phyloP scores from a whole-genome alignment of 1,140 invertebrate genomes.

The Drosophila bifasciata region DNA sequence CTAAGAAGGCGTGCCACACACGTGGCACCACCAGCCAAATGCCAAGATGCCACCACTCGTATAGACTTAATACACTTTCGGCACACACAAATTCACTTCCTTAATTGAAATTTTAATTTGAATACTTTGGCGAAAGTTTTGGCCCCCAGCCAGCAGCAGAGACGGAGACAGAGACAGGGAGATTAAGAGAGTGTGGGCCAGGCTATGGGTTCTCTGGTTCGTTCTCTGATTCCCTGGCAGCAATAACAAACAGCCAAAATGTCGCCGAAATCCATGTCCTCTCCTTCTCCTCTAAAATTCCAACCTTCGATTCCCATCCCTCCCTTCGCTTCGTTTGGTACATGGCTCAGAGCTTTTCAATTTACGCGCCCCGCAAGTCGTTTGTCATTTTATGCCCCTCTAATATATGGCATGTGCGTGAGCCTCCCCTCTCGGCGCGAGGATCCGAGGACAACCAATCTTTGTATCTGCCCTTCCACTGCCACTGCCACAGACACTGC shows the following conservation, averaged over 20 bases:
- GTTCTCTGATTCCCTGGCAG: constrained; percentile 29
- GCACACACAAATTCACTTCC: constrained; percentile 81
- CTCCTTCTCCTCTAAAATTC: background rate
- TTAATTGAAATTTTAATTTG: constrained; percentile 83
- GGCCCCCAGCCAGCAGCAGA: constrained; percentile 63
- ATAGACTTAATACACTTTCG: constrained; percentile 82
- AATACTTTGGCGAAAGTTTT: constrained; percentile 82
- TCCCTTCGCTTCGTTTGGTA: constrained; percentile 25
- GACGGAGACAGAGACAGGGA: background rate
- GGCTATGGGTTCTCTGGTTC: constrained; percentile 16
- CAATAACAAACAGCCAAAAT: constrained; percentile 76
- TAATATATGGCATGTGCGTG: constrained; percentile 81
- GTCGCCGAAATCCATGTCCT: constrained; percentile 55
- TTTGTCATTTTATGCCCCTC: constrained; percentile 79
- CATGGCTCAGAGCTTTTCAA: constrained; percentile 78
- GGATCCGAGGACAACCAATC: constrained; percentile 36
- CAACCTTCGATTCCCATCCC: background rate
- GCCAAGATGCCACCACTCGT: constrained; percentile 74
- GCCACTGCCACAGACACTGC: too few species aligned
- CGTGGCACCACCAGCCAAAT: constrained; percentile 62
- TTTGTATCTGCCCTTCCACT: background rate
- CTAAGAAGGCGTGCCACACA: constrained; percentile 31
- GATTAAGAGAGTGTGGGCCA: background rate
- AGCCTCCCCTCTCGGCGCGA: constrained; percentile 1
- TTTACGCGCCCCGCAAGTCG: constrained; percentile 78